Percentiles rank a stretch among this genome's conserved stretches.
Conservation (phyloP, 2,888 invertebrate genomes). For the Gnatocerus cornutus region DNA sequence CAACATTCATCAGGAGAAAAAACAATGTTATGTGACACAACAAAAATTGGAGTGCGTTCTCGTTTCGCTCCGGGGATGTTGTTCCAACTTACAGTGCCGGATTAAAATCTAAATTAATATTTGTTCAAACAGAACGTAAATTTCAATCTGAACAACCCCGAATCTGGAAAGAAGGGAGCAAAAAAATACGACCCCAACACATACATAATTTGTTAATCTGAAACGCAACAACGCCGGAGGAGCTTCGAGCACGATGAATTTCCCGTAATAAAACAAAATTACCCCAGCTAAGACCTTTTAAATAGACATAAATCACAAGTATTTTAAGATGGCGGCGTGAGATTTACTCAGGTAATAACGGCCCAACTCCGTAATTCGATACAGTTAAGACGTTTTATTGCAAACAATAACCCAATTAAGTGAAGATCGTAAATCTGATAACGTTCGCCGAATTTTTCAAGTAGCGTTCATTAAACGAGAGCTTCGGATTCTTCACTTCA, state of each 20-base stretch:
- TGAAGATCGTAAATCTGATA: conserved; percentile 30
- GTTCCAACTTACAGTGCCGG: conserved; percentile 14
- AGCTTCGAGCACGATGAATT: conserved; percentile 23
- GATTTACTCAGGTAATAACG: conserved; percentile 43
- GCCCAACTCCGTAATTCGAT: conserved; percentile 25
- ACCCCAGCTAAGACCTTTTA: conserved; percentile 38
- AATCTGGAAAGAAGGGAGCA: conserved; percentile 7
- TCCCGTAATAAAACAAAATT: conserved; percentile 44
- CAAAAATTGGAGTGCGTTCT: conserved; percentile 5
- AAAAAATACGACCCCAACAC: conserved; percentile 17
- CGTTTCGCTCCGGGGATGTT: conserved; percentile 3
- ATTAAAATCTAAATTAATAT: conserved; percentile 35
- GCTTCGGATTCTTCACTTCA: conserved; percentile 33
- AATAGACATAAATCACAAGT: conserved; percentile 34
- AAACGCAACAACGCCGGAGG: conserved; percentile 31
- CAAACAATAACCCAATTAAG: conserved; percentile 41
- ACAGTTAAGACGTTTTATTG: conserved; percentile 41
- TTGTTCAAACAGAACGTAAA: conserved; percentile 28
- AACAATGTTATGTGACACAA: conserved; percentile 2
- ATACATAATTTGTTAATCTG: conserved; percentile 41
- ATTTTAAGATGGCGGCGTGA: conserved; percentile 30
- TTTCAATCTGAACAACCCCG: conserved; percentile 17
- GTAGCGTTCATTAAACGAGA: conserved; percentile 12
- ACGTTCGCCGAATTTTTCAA: conserved; percentile 21
- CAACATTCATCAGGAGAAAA: conserved; percentile 2